phyloP scores from a whole-genome alignment of 2,888 invertebrate genomes.

The Drosophila crucigera region DNA sequence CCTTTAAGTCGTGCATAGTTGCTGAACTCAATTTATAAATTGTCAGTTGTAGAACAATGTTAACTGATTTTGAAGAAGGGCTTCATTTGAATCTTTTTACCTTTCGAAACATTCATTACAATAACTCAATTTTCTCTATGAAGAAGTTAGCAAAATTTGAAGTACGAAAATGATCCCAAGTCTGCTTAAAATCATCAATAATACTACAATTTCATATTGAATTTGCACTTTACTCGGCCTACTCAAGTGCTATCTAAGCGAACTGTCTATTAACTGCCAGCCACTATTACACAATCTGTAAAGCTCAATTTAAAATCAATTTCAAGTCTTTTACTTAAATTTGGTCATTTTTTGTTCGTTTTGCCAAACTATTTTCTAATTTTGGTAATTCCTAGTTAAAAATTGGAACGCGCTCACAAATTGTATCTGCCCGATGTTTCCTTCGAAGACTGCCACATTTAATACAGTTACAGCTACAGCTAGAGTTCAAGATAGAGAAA shows the following conservation, averaged over 20 bases:
- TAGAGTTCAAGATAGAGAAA: constrained; percentile 2
- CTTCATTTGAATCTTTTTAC: background rate
- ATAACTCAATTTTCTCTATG: background rate
- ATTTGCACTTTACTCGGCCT: background rate
- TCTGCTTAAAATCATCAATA: background rate
- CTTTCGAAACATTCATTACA: background rate
- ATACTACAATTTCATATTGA: background rate
- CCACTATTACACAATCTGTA: constrained; percentile 54
- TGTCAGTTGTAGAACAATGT: background rate
- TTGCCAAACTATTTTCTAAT: constrained; percentile 63
- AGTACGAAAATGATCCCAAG: too few relatives aligned
- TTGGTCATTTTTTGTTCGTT: constrained; percentile 25
- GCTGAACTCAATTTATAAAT: background rate
- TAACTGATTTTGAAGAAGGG: background rate
- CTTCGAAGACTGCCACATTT: constrained; percentile 68
- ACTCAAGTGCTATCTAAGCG: background rate
- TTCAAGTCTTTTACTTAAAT: constrained; percentile 57
- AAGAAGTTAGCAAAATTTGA: too few relatives aligned
- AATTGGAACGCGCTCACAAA: constrained; percentile 63
- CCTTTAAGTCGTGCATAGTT: background rate
- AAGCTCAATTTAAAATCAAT: constrained; percentile 66
- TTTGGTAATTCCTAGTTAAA: constrained; percentile 55
- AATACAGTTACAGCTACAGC: constrained; percentile 19
- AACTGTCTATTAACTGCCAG: constrained; percentile 8
- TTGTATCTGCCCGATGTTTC: constrained; percentile 31